phyloP scores from a whole-genome alignment of 2,113 vertebrate species.

The Panurus biarmicus region DNA sequence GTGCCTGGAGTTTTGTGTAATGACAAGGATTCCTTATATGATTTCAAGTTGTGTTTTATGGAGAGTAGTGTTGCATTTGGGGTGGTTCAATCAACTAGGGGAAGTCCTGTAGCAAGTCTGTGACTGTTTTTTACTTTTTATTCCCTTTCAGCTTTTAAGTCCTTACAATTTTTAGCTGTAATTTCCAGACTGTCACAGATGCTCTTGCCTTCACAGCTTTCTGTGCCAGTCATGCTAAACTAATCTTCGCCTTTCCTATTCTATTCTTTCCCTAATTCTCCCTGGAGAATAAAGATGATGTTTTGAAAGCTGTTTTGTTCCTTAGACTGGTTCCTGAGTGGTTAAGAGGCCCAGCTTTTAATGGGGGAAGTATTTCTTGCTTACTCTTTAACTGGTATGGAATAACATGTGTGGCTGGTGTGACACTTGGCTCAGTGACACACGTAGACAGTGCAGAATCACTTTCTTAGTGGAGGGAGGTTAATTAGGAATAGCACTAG shows the following conservation, averaged over 20 bases:
- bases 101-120: background rate
- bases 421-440: background rate
- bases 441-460: background rate
- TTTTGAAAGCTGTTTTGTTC: background rate
- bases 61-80: background rate
- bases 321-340: background rate
- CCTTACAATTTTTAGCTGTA: background rate
- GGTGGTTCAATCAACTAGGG: background rate
- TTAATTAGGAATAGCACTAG: background rate
- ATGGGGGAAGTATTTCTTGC: background rate
- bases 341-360: background rate
- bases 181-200: background rate
- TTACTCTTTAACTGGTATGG: background rate
- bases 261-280: background rate
- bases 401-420: background rate
- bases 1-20: background rate
- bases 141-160: background rate
- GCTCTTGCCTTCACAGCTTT: background rate
- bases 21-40: background rate
- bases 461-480: background rate
- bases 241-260: background rate
- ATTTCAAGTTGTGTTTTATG: background rate
- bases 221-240: background rate
- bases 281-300: background rate
- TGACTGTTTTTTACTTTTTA: background rate